phyloP scores from a whole-genome alignment of 2,797 vertebrate species.

The Pseudochirops corinnae region DNA sequence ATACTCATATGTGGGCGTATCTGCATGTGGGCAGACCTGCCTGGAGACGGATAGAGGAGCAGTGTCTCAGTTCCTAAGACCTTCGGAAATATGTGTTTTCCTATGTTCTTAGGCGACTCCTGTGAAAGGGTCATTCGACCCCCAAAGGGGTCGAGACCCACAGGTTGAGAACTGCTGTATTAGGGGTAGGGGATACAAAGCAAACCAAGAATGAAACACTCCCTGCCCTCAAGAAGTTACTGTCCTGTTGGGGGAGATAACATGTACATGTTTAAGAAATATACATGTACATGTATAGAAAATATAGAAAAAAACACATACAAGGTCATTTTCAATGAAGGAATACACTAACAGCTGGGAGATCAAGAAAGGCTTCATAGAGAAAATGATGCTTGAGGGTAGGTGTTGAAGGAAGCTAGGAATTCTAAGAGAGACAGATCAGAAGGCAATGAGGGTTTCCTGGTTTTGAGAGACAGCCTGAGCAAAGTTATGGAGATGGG shows the following conservation, averaged over 20 bases:
- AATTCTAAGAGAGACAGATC: background rate
- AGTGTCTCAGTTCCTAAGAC: too few species aligned
- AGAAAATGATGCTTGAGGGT: background rate
- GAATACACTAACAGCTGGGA: background rate
- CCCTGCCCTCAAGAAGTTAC: background rate
- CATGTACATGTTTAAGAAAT: too few species aligned
- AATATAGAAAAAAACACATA: background rate
- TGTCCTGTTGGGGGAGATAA: background rate
- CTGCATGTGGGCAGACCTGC: too few species aligned
- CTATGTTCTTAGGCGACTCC: too few species aligned
- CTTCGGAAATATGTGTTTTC: too few species aligned
- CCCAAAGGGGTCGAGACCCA: too few species aligned
- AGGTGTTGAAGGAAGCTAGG: background rate
- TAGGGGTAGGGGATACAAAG: too few species aligned
- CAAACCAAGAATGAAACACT: too few species aligned
- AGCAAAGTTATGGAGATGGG: background rate
- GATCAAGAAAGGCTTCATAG: background rate
- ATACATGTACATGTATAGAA: background rate
- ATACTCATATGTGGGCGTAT: too few species aligned
- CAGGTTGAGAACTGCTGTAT: too few species aligned
- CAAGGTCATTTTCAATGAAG: background rate
- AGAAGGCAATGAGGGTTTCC: background rate
- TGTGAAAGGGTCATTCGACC: too few species aligned
- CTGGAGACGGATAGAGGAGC: too few species aligned
- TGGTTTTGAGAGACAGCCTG: background rate